Base-by-base conservation (phyloP, 2,113 vertebrate genomes). In the Melanotaenia duboulayi region DNA sequence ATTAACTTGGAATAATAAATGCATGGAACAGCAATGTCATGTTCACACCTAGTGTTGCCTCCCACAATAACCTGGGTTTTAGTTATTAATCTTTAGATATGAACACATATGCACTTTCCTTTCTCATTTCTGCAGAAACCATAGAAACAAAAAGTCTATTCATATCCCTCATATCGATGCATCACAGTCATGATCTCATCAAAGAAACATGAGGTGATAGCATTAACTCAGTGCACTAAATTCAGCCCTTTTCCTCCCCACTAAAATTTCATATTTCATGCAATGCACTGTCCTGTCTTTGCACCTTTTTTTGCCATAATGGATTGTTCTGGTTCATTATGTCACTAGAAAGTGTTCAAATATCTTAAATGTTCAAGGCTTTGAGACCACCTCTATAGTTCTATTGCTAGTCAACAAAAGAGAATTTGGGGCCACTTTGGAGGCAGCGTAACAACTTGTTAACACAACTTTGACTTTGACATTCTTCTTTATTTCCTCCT, bases 171-270 rank as follows among this genome's bases (percentile, higher is more conserved):
- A 52, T 75, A 81, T 81, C 78, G 8, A 89, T 87, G 67, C 87
- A 89, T 89, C 85, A 86, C 62, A 62, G 88, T 89, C 88, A 87
- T 87, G 80, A 91, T 84, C 83, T 89, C 91, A 92, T 92, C 86
- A 91, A 92, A 90, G 86, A 91, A 90, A 87, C 88, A 93, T 87
- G 86, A 87, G 81, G 80, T 74, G 83, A 65, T 84, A 80, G 85
- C 82, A 85, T 90, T 91, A 89, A 85, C 71, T 85, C 74, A 20
- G 65, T n/a, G 70, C 81, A 85, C 82, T 92, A 87, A 89, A 91
- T 89, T 78, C 71, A 82, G 80, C 74, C 63, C 59, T 37, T 66
- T 81, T 86, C 65, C 71, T 86, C 80, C 74, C 63, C n/a, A 44
- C 46, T 57, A 58, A 72, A 80, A 91, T 86, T 84, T 81, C 72